phyloP scores from a whole-genome alignment of 1,140 invertebrate genomes.

The Aricia agestis region DNA sequence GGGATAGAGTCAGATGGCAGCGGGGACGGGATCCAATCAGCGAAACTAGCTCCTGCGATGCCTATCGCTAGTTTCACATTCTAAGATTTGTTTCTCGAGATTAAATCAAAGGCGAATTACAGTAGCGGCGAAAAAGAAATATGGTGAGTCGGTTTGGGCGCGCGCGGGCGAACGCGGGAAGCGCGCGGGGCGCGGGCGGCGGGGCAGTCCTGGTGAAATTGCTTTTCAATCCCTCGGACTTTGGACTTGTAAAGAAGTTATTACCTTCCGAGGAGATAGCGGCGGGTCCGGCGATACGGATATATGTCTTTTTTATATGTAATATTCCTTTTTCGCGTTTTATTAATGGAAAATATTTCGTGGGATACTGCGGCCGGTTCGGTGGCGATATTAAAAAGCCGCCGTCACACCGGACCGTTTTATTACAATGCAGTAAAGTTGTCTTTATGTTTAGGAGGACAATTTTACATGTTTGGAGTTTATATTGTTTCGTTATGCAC shows the following conservation, averaged over 20 bases:
- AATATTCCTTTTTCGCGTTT: conserved; percentile 76
- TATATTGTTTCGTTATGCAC: background rate
- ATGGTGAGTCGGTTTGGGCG: conserved; percentile 65
- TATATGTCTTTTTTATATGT: conserved; percentile 76
- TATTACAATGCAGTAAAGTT: conserved; percentile 59
- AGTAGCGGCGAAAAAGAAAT: conserved; percentile 74
- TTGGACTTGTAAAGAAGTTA: conserved; percentile 79
- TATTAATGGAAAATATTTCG: conserved; percentile 76
- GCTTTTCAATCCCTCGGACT: conserved; percentile 78
- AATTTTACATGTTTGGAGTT: conserved; percentile 9
- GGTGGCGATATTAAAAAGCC: conserved; percentile 65
- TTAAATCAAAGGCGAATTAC: conserved; percentile 76
- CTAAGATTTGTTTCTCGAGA: conserved; percentile 76
- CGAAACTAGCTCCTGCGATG: conserved; percentile 69
- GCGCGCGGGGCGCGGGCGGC: conserved; percentile 23
- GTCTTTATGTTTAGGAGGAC: conserved; percentile 30
- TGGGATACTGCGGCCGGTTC: conserved; percentile 64
- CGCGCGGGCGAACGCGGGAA: conserved; percentile 57
- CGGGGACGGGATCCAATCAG: conserved; percentile 69
- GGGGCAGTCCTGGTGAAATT: conserved; percentile 77
- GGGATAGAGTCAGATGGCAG: conserved; percentile 53
- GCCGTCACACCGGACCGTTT: conserved; percentile 60
- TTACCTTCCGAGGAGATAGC: conserved; percentile 76
- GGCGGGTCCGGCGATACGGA: conserved; percentile 73
- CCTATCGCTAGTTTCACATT: conserved; percentile 74